Percentiles rank a stretch among this genome's conserved stretches.
phyloP scores from a whole-genome alignment of 2,888 invertebrate species.

The Drosophila mimica region DNA sequence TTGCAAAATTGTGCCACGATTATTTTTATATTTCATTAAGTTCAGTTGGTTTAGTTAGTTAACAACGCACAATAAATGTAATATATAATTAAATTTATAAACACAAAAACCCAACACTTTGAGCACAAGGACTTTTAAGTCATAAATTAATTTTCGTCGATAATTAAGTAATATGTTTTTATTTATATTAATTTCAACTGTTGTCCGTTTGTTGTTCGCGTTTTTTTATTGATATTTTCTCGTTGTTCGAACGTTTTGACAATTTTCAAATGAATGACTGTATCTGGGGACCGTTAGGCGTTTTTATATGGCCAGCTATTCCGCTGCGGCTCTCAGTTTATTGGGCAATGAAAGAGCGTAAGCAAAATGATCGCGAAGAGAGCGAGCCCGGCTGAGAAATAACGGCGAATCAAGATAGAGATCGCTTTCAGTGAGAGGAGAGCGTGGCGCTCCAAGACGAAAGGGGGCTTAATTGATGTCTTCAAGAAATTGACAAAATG shows the following conservation, averaged over 20 bases:
- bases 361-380: conserved; percentile 17
- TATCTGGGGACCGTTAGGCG: conserved; percentile 55
- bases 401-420: conserved; percentile 17
- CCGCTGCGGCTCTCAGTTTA: conserved; percentile 18
- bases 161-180: neutral
- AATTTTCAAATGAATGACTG: conserved; percentile 78
- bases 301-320: conserved; percentile 71
- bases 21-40: conserved; percentile 85
- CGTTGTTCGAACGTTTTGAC: conserved; percentile 74
- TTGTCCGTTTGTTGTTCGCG: conserved; percentile 7
- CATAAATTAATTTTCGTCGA: neutral
- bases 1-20: conserved; percentile 84
- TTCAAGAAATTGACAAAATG: conserved; percentile 27
- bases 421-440: neutral
- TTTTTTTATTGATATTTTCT: conserved; percentile 8
- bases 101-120: neutral
- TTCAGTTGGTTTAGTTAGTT: conserved; percentile 45
- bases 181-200: neutral
- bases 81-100: neutral
- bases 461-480: conserved; percentile 24
- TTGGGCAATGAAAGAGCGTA: conserved; percentile 32
- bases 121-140: neutral
- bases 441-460: neutral
- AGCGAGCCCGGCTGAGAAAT: conserved; percentile 30
- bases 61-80: conserved; percentile 1